Evolutionary conservation across 2,888 invertebrate species (phyloP).

Genomic region (Phymatocera aterrima): DNA sequence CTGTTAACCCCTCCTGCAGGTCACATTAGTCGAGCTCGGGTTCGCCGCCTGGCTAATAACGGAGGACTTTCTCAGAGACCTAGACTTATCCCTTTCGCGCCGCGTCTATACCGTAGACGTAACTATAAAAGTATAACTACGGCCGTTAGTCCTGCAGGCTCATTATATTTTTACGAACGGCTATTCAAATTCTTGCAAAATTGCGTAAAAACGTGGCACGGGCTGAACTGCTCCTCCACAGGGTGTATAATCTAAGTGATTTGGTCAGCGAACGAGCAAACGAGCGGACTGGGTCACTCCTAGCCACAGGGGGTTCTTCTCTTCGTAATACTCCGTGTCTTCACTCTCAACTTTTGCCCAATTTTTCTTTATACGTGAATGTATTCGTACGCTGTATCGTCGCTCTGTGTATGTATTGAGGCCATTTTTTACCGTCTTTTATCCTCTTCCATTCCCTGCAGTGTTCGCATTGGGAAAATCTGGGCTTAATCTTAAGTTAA

Average conservation of each 20-base stretch:
- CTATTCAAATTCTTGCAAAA: conserved; percentile 74
- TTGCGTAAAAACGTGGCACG: conserved; percentile 68
- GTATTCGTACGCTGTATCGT: neutral
- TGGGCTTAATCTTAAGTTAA: conserved; percentile 47
- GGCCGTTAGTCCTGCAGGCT: conserved; percentile 59
- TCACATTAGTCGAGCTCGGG: conserved; percentile 6
- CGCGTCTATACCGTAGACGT: conserved; percentile 48
- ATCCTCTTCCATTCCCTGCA: neutral
- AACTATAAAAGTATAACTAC: conserved; percentile 60
- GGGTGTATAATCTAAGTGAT: conserved; percentile 57
- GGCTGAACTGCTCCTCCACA: conserved; percentile 46
- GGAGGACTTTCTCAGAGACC: conserved; percentile 65
- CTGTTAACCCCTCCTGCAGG: conserved; percentile 30
- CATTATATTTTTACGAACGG: conserved; percentile 70
- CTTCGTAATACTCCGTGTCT: conserved; percentile 19
- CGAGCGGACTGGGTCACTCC: conserved; percentile 41
- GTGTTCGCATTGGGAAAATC: neutral
- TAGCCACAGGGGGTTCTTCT: conserved; percentile 42
- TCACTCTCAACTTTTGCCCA: conserved; percentile 11
- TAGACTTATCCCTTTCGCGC: conserved; percentile 64
- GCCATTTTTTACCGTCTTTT: conserved; percentile 4
- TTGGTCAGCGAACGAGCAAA: conserved; percentile 34
- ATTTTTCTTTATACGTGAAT: conserved; percentile 3
- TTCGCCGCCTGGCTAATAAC: conserved; percentile 55
- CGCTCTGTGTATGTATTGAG: no score